Base-by-base conservation (phyloP, 2,888 invertebrate genomes). In the Liposcelis brunnea region DNA sequence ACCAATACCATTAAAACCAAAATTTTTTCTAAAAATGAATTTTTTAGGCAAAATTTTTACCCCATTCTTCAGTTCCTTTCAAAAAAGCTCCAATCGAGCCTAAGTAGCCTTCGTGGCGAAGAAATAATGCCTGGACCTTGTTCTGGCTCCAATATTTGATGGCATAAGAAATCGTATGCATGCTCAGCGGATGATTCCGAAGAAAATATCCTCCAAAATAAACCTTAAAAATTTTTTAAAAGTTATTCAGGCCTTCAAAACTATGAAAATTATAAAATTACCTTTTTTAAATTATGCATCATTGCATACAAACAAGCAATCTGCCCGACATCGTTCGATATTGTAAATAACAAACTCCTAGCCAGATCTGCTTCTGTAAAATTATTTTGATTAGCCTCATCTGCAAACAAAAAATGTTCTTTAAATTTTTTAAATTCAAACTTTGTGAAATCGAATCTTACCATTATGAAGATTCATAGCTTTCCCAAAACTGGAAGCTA, bases 241-340 rank as follows among this genome's bases (percentile, higher is more conserved):
- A 26, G 6, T 14, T 11, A 37, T 11, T n/a, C 10, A 11, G 32
- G n/a, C 32, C n/a, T n/a, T 32, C n/a, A 10, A 32, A 11, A 32
- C 10, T n/a, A 32, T n/a, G 32, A 32, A 32, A 10, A 32, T 11
- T 32, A 32, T 32, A 32, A 32, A 32, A n/a, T 47, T 51, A 61
- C 61, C 56, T 63, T 68, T 51, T 70, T 68, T 49, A 77, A 61
- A 15, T 68, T 65, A 54, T 75, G 72, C 52, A 73, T 66, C 58
- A 72, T 66, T n/a, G 78, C 77, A 54, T 77, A 73, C 2, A 79
- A 66, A 56, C 69, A 74, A 34, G 78, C 74, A 48, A 78, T 72
- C 61, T 79, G 78, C n/a, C 77, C 77, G 47, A 79, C 75, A 54
- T 77, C 76, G 58, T 78, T 78, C 56, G 75, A 74, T 52, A 78